phyloP scores from a whole-genome alignment of 2,113 vertebrate species.

The Myanophis thanlyinensis region DNA sequence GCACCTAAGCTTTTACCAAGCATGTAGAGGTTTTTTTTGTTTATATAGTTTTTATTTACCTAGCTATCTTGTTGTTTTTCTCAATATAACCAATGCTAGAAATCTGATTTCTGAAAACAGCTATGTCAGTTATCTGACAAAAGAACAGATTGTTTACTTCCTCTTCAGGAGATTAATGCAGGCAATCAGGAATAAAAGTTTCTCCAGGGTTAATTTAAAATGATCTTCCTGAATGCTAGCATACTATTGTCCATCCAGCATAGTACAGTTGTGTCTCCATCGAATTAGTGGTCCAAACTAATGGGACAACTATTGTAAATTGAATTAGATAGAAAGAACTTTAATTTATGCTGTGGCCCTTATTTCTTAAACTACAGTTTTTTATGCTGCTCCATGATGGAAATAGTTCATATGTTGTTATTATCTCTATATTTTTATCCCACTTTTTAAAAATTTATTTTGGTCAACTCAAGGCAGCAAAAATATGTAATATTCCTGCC shows the following conservation, averaged over 20 bases:
- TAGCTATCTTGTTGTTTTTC: neutral
- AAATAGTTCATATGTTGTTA: neutral
- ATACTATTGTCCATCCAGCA: neutral
- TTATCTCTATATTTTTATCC: neutral
- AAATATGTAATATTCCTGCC: neutral
- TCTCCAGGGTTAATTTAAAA: neutral
- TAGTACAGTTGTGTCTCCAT: neutral
- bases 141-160: neutral
- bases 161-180: neutral
- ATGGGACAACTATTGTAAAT: neutral
- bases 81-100: neutral
- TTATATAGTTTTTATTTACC: neutral
- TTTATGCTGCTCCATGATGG: neutral
- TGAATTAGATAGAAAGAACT: neutral
- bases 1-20: accelerated
- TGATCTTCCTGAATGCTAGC: neutral
- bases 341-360: neutral
- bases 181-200: neutral
- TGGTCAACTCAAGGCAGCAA: neutral
- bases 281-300: neutral
- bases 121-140: neutral
- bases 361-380: neutral
- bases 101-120: neutral
- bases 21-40: no score
- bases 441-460: neutral